Conservation (phyloP, 2,113 vertebrate genomes). For the Bettongia penicillata region DNA sequence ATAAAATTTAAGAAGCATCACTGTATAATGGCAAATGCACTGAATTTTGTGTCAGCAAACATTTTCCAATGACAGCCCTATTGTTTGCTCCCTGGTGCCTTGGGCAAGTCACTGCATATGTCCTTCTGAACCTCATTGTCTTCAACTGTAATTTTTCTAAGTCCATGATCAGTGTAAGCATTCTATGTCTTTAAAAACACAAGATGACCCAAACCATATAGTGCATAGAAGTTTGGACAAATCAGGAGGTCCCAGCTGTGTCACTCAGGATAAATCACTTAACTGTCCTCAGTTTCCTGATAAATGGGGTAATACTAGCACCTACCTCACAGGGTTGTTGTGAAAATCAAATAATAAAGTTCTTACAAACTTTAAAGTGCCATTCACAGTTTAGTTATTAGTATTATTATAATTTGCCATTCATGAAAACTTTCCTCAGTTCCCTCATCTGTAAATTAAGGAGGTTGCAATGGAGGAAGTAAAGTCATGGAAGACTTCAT, state of each 20-base stretch:
- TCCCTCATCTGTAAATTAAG: not conserved
- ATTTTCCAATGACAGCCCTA: not conserved
- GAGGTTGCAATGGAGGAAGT: not conserved
- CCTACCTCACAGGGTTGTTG: not conserved
- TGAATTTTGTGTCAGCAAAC: not conserved
- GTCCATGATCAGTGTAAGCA: not conserved
- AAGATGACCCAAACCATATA: not conserved
- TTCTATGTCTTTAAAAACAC: not conserved
- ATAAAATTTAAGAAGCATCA: not conserved
- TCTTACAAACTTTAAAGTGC: not conserved
- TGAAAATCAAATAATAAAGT: not conserved
- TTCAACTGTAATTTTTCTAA: not conserved
- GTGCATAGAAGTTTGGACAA: not conserved
- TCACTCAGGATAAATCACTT: not conserved
- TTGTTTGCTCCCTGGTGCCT: too few relatives aligned
- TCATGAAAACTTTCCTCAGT: not conserved
- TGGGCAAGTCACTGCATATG: not conserved
- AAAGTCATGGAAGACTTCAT: not conserved
- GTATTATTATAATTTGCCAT: not conserved
- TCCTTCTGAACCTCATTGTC: not conserved
- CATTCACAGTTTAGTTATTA: not conserved
- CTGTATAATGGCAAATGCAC: not conserved
- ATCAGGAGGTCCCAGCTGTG: not conserved
- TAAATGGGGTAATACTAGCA: not conserved
- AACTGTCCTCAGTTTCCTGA: not conserved